Conservation (phyloP, 2,113 vertebrate genomes). For the Hystrix brachyura region DNA sequence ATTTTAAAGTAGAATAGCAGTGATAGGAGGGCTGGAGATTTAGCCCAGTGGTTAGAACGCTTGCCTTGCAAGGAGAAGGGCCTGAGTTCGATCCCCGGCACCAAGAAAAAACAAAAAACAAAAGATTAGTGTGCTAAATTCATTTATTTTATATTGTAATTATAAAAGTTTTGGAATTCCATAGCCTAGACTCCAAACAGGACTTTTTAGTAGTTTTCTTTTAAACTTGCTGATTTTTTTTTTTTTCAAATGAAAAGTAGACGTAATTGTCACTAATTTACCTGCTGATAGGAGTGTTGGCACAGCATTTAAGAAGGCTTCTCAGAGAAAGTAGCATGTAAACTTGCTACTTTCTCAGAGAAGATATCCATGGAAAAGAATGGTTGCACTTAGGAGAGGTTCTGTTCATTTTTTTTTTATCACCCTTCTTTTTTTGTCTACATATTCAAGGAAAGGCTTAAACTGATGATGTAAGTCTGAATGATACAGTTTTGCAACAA, state of each 20-base stretch:
- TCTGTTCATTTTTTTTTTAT: not conserved
- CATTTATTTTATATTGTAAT: not conserved
- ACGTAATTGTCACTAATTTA: not conserved
- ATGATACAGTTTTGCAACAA: not conserved
- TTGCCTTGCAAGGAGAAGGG: no score
- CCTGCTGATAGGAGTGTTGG: not conserved
- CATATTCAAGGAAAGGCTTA: not conserved
- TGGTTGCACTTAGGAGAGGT: not conserved
- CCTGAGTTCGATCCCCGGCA: no score
- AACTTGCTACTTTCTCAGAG: not conserved
- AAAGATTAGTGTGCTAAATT: not conserved
- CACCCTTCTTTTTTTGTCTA: not conserved
- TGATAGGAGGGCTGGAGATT: not conserved
- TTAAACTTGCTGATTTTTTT: not conserved
- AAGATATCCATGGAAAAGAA: not conserved
- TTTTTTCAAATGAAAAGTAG: not conserved
- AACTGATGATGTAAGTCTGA: not conserved
- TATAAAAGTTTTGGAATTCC: not conserved
- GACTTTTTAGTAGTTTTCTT: not conserved
- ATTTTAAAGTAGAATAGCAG: slow-evolving; percentile 4
- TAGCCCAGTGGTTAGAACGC: no score
- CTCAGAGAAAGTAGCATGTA: not conserved
- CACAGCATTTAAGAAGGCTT: not conserved
- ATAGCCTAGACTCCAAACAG: not conserved
- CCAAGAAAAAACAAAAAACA: no score